These are phyloP conservation scores for Drosophila pachea DNA, from an alignment of 1,140 invertebrate species.

Conservation along the genomic window DNA sequence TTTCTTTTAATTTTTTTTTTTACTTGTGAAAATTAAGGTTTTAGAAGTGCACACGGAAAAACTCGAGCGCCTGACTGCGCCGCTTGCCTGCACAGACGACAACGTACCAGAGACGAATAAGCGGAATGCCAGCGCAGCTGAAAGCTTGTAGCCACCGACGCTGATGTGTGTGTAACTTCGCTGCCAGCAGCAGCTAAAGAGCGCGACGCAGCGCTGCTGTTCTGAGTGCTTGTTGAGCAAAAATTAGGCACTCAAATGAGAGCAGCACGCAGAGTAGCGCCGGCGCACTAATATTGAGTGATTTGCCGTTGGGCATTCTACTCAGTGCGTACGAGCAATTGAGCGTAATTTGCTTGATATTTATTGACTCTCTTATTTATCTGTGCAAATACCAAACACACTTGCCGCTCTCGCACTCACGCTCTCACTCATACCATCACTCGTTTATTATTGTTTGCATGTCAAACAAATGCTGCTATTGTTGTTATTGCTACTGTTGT, in stretches of 20 bases:
- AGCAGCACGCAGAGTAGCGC: slow-evolving; percentile 20
- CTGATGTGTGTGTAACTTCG: slow-evolving; percentile 12
- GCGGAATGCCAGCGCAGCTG: slow-evolving; percentile 62
- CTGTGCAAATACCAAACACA: slow-evolving; percentile 19
- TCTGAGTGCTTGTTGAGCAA: slow-evolving; percentile 17
- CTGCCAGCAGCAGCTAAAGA: slow-evolving; percentile 30
- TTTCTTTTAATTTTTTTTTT: slow-evolving; percentile 5
- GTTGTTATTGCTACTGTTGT: slow-evolving; percentile 19
- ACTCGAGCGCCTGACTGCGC: slow-evolving; percentile 54
- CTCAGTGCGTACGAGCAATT: slow-evolving; percentile 11
- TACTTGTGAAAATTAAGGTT: slow-evolving; percentile 37
- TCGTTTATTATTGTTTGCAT: slow-evolving; percentile 69
- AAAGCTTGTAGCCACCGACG: slow-evolving; percentile 43
- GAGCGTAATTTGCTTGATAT: slow-evolving; percentile 19
- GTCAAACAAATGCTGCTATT: slow-evolving; percentile 49
- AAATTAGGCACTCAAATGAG: slow-evolving; percentile 19
- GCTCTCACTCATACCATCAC: not conserved
- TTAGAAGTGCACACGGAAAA: slow-evolving; percentile 69
- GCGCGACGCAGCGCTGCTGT: slow-evolving; percentile 3
- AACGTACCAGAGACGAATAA: slow-evolving; percentile 73
- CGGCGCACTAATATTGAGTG: slow-evolving; percentile 34
- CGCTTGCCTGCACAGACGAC: slow-evolving; percentile 58
- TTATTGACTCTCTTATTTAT: not conserved
- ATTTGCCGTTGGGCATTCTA: slow-evolving; percentile 8
- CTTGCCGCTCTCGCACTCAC: slow-evolving; percentile 4